Base-by-base conservation (phyloP, 2,113 vertebrate species). In the Sinocyclocheilus anophthalmus region DNA sequence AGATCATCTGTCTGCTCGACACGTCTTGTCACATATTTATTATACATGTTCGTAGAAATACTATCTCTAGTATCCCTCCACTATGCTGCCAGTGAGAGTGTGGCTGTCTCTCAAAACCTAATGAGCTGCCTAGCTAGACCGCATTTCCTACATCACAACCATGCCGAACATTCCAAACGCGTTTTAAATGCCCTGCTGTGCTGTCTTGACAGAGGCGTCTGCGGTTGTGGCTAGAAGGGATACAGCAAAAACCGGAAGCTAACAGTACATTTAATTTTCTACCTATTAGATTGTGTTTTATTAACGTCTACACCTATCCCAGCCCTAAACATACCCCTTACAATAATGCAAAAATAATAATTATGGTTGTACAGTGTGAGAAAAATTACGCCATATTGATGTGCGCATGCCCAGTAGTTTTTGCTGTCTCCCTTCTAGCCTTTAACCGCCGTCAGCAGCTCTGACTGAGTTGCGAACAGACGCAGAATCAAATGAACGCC, bases 401-500 rank as follows among this genome's bases (percentile, higher is more conserved):
- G 42, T 42, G 42, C 42, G 42, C 42, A 42, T 42, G 42, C 42
- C 42, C 42, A 42, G 42, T 42, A 42, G 42, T 42, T 42, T 33
- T 33, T 3, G 30, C 30, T 33, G 30, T 33, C 2, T 33, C 30
- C 30, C 30, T 33, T 33, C 30, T 33, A 33, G 30, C 30, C 2
- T 3, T 33, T 33, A 42, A 42, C 42, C 42, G 42, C 33, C 42
- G 20, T 59, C 39, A 39, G 30, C 30, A 12, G 57, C 57, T 80
- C 42, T 80, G 77, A 63, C 63, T 80, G 77, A 24, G 80, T 50
- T 82, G 77, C 76, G 14, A 48, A 57, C 14, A 30, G 79, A 20
- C n/a, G 86, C 73, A 88, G 79, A 50, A 33, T 24, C 70, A 37
- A 42, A 65, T 83, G 72, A 85, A 81, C 67, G 13, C n/a, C 14